phyloP scores from a whole-genome alignment of 2,113 vertebrate genomes.

The Oreochromis aureus region DNA sequence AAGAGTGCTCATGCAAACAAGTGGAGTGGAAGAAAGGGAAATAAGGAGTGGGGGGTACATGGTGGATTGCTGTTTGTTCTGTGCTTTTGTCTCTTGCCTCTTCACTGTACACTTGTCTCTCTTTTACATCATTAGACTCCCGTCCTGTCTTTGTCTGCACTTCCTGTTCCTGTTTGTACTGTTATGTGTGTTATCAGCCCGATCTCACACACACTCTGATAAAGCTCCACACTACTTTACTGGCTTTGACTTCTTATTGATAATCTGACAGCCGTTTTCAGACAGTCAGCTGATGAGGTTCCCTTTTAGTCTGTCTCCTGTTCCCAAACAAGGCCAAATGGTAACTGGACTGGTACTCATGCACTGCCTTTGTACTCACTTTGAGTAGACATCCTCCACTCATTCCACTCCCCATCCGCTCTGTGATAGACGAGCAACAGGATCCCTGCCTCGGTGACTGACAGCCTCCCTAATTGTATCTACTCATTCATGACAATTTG shows the following conservation, averaged over 20 bases:
- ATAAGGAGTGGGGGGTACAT: neutral
- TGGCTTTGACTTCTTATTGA: neutral
- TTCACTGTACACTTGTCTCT: neutral
- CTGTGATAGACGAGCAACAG: slow-evolving; percentile 81
- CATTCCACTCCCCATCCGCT: slow-evolving; percentile 35
- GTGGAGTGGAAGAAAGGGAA: neutral
- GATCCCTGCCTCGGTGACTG: slow-evolving; percentile 86
- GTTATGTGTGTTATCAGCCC: neutral
- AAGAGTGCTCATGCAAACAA: slow-evolving; percentile 45
- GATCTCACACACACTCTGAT: neutral
- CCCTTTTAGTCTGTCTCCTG: neutral
- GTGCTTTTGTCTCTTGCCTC: neutral
- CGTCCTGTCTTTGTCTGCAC: neutral
- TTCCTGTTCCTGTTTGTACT: neutral
- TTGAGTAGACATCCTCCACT: neutral
- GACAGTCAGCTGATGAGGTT: slow-evolving; percentile 35
- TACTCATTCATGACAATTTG: slow-evolving; percentile 99
- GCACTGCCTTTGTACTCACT: neutral
- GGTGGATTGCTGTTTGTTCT: neutral
- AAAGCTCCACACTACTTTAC: neutral
- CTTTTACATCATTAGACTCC: neutral
- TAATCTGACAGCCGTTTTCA: slow-evolving; percentile 62
- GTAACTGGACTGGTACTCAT: neutral
- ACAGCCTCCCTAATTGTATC: slow-evolving; percentile 99
- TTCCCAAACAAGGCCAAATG: neutral